Base-by-base conservation (phyloP, 1,140 invertebrate genomes). In the Pseudobourletiella spinata region DNA sequence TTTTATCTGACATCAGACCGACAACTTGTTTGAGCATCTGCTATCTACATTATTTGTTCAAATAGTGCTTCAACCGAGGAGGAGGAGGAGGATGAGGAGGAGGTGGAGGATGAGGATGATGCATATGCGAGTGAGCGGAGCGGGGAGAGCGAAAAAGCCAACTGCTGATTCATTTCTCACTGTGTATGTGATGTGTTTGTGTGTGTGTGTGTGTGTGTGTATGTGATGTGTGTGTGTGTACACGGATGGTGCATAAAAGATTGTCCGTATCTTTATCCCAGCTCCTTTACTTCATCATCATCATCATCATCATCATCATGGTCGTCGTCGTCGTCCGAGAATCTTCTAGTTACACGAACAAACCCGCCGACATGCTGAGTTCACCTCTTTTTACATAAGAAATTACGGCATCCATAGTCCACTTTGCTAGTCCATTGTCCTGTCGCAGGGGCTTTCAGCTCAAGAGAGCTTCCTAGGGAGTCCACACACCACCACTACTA, bases 1-100 rank as follows among this genome's bases (percentile, higher is more conserved):
- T 63, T 56, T 63, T 57, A 50, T 63, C 55, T 57, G 61, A 57
- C 46, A 63, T 58, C 44, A 26, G 55, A 32, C 43, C 44, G 62
- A 58, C 62, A 64, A 59, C 62, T 64, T 64, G 62, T 64, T 64
- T 59, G 62, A 64, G 57, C 54, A 64, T 64, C 62, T 59, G 56
- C 32, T 64, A 54, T 58, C 57, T 55, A 59, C 56, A 64, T 64
- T 64, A 59, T 64, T 64, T 58, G 62, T 64, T 64, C 56, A 64
- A 64, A 59, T 59, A 59, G 62, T 59, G 48, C 44, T 58, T n/a
- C 14, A 29, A 44, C 22, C 15, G 24, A n/a, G 6, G 51, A 50
- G 8, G 32, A 39, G 8, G 32, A 39, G 8, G n/a, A n/a, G n/a
- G n/a, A n/a, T n/a, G n/a, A n/a, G n/a, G n/a, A n/a, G n/a, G n/a